A percentile compares a stretch with the other conserved stretches of the same genome.
Evolutionary conservation across 2,113 vertebrate genomes (phyloP).

Genomic region (Sylvietta virens): DNA sequence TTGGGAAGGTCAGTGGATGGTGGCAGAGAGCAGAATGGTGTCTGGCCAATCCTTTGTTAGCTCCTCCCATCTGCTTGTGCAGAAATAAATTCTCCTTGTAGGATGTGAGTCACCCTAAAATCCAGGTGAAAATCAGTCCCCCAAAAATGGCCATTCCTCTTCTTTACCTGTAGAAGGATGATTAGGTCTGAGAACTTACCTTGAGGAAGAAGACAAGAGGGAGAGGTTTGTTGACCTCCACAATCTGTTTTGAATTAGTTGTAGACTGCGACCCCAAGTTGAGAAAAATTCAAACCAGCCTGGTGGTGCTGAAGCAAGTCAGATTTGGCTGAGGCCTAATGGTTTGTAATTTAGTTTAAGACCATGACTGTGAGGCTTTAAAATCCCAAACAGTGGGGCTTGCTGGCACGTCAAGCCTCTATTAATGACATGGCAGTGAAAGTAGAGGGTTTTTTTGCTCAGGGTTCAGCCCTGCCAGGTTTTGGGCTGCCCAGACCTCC

Average conservation of each 20-base stretch:
- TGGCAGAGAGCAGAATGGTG: background rate
- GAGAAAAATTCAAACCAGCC: constrained; percentile 56
- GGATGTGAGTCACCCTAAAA: background rate
- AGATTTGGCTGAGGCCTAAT: constrained; percentile 13
- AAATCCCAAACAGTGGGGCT: background rate
- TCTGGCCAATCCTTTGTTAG: background rate
- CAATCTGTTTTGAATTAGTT: constrained; percentile 64
- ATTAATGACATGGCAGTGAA: background rate
- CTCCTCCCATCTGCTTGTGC: fast-evolving
- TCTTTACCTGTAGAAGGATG: background rate
- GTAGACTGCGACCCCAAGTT: constrained; percentile 10
- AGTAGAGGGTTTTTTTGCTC: background rate
- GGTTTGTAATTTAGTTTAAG: constrained; percentile 30
- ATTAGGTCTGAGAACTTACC: background rate
- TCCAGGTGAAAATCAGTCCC: background rate
- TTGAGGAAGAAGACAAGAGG: background rate
- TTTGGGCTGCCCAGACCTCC: background rate
- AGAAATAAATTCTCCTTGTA: background rate
- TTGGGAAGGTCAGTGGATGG: background rate
- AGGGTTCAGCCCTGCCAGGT: background rate
- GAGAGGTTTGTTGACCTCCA: background rate
- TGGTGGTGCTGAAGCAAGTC: constrained; percentile 19
- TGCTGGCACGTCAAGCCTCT: background rate
- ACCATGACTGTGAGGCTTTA: constrained; percentile 24
- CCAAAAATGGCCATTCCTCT: background rate